phyloP scores from a whole-genome alignment of 2,113 vertebrate species.

The Ictalurus punctatus region DNA sequence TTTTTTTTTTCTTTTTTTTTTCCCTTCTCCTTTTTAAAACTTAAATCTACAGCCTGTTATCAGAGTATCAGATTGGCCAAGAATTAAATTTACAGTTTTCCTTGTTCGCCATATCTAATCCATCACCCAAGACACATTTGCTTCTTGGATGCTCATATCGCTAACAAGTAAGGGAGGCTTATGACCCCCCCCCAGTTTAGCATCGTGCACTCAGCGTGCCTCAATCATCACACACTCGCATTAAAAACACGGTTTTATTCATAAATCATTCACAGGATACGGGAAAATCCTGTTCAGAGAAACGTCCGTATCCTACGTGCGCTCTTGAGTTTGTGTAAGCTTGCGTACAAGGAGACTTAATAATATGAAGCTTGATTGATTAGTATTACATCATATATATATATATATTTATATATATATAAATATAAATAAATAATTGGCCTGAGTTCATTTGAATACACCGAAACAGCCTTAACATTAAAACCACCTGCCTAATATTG shows the following conservation, averaged over 20 bases:
- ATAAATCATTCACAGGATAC: neutral
- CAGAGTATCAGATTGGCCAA: neutral
- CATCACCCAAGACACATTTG: neutral
- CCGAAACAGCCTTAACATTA: too few relatives aligned
- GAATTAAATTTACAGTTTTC: neutral
- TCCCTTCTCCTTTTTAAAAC: too few relatives aligned
- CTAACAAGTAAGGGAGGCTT: neutral
- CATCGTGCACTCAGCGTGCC: too few relatives aligned
- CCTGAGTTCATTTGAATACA: too few relatives aligned
- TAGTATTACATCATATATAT: neutral
- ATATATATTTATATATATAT: too few relatives aligned
- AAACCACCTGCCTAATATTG: too few relatives aligned
- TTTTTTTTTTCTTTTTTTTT: neutral
- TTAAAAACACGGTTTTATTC: neutral
- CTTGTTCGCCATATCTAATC: neutral
- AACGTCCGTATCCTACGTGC: neutral
- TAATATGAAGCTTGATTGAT: neutral
- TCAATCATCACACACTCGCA: too few relatives aligned
- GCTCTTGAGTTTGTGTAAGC: neutral
- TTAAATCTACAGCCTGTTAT: neutral
- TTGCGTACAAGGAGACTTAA: neutral
- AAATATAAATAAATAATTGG: too few relatives aligned
- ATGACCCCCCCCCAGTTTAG: neutral
- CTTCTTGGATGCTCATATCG: neutral
- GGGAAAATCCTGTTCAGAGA: neutral